Evolutionary conservation across 2,888 invertebrate genomes (phyloP), one percentile per base, ranked within the genome.

Genomic region (Agapetus fuscipes): DNA sequence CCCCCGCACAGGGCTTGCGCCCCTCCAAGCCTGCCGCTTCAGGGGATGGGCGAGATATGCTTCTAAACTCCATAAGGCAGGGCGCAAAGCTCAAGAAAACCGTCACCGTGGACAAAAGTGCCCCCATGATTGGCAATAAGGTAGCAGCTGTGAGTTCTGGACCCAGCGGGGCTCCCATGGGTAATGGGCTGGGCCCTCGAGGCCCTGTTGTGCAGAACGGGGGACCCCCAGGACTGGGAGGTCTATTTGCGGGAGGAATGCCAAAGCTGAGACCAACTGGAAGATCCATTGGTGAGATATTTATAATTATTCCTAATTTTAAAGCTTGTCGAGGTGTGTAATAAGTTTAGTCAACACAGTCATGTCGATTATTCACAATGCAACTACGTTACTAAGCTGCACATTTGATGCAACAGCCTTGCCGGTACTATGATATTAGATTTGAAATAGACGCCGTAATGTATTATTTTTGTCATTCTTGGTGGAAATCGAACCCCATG

Each of bases 31-130:
- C 62, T 37, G 56, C 61, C n/a, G 58, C 64, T 1, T 63, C 71
- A n/a, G 61, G 62, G 29, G 76, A 79, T 51, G 70, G 72, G 42
- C 70, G 87, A 54, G 74, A 75, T 53, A 78, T 83, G 31, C 66
- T 93, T 41, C 66, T 93, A 29, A 79, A 78, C 54, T 86, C 87
- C 9, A 93, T 93, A 53, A 78, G 88, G 52, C 81, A 82, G 59
- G 93, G 91, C 40, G 65, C 81, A 35, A 75, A 75, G 53, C 65
- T 93, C 49, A 90, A 86, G 61, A 91, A 90, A 64, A 73, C 89
- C 37, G 80, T 80, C 1, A 91, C 91, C n/a, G 81, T 84, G 53
- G 93, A 94, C 59, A 85, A 88, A 62, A 93, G 93, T 74, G 82
- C 77, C 35, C 93, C 93, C 0, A 59, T 74, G 34, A 66, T 89